phyloP scores from a whole-genome alignment of 2,113 vertebrate species.

The Burhinus bistriatus region DNA sequence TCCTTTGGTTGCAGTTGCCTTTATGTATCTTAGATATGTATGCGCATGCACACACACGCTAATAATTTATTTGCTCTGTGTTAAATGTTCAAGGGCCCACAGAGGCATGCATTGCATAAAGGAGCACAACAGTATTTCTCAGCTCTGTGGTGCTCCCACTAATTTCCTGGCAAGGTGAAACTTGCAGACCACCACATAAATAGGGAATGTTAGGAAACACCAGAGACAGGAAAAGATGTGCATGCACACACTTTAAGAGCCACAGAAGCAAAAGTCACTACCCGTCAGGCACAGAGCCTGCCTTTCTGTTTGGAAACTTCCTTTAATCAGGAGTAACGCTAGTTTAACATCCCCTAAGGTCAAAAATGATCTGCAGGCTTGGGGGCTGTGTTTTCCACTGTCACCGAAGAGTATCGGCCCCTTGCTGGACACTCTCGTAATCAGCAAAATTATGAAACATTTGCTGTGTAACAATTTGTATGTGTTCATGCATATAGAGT shows the following conservation, averaged over 20 bases:
- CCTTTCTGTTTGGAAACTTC: background rate
- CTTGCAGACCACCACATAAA: background rate
- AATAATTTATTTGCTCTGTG: slow-evolving; percentile 55
- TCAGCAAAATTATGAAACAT: slow-evolving; percentile 9
- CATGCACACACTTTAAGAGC: background rate
- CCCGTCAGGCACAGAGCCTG: background rate
- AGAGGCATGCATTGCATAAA: slow-evolving; percentile 19
- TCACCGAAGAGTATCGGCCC: background rate
- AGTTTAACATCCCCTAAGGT: background rate
- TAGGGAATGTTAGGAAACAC: background rate
- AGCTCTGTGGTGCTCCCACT: background rate
- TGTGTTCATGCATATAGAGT: background rate
- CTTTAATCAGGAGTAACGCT: background rate
- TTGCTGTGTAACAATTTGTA: background rate
- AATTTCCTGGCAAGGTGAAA: slow-evolving; percentile 36
- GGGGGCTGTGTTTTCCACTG: background rate
- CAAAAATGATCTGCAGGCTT: background rate
- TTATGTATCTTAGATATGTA: slow-evolving; percentile 1
- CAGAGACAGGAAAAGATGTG: background rate
- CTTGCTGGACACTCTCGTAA: background rate
- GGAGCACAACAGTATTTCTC: slow-evolving; percentile 18
- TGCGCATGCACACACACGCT: background rate
- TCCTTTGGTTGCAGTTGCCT: slow-evolving; percentile 7
- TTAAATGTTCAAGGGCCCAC: slow-evolving; percentile 47
- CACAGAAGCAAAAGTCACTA: background rate